Conservation (phyloP, 2,113 vertebrate species). For the Trogon surrucura region DNA sequence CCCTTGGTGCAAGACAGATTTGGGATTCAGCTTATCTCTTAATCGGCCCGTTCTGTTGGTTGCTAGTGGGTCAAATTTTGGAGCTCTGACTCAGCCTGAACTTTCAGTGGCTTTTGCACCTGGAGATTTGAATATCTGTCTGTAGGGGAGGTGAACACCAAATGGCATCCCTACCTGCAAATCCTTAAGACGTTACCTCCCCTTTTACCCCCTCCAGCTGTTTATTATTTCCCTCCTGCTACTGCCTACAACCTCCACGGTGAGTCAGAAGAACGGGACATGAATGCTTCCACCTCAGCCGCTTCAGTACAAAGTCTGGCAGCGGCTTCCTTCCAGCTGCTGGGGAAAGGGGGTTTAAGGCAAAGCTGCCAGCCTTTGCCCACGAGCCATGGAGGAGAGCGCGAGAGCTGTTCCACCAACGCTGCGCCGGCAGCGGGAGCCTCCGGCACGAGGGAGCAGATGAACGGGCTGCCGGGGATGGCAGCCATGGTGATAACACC, state of each 20-base stretch:
- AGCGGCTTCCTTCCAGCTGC: slow-evolving; percentile 2
- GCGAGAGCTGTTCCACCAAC: neutral
- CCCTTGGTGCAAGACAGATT: neutral
- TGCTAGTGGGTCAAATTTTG: neutral
- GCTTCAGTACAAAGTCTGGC: slow-evolving; percentile 1
- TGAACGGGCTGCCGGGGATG: slow-evolving; percentile 14
- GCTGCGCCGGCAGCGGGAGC: slow-evolving; percentile 23
- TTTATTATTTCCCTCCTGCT: slow-evolving; percentile 26
- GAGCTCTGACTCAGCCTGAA: slow-evolving; percentile 50
- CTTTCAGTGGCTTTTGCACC: slow-evolving; percentile 60
- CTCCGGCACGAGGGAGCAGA: slow-evolving; percentile 41
- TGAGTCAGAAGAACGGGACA: slow-evolving; percentile 50
- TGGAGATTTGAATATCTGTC: slow-evolving; percentile 59
- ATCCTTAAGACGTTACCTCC: neutral
- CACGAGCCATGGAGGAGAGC: slow-evolving; percentile 21
- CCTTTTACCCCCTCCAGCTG: slow-evolving; percentile 44
- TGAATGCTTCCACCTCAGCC: neutral
- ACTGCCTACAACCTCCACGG: slow-evolving; percentile 25
- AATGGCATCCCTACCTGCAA: slow-evolving; percentile 12
- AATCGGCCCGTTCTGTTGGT: neutral
- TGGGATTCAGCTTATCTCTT: neutral
- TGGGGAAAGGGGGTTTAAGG: neutral
- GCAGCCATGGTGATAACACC: slow-evolving; percentile 53
- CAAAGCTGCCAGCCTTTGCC: slow-evolving; percentile 44
- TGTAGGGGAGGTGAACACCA: slow-evolving; percentile 41